Evolutionary conservation across 37 sponge, comb jelly and placozoan genomes (phyloP), one percentile per base, ranked within the genome.

Genomic region (Sycon ciliatum): DNA sequence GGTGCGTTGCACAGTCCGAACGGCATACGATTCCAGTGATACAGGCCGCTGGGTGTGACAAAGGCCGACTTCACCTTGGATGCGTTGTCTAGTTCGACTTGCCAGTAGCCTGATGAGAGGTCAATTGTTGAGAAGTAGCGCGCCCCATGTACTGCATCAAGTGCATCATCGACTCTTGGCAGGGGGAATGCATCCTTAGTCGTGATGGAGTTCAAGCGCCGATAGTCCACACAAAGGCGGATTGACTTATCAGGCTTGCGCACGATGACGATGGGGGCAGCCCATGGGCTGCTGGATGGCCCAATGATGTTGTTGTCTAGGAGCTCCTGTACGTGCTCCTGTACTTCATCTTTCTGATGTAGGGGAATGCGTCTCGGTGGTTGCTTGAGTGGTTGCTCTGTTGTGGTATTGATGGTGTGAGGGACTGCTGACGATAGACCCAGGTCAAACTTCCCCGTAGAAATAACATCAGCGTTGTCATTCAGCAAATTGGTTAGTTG

Each of bases 51-150:
- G n/a, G 38, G 53, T 1, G 89, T 88, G 35, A 52, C 18, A 60
- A 83, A 83, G 7, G 89, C 89, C 18, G 79, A 81, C 73, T 83
- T 80, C 32, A 80, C 80, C 32, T 71, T 69, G 18, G 76, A 76
- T 2, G 26, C 55, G 0, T 28, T 20, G 58, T 68, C 73, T 68
- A 83, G 68, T 13, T 33, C 40, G 1, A 86, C 79, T 35, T 82
- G 82, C 80, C 76, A 81, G 63, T 82, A 86, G 3, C 80, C 88
- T 0, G 77, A 67, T 18, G 88, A 83, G 26, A 87, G 74, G 68
- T 83, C 89, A 2, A 80, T 38, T 16, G 76, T 69, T 6, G 76
- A 39, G 61, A 81, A 83, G 61, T 81, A 78, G 24, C 38, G 32
- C 18, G 56, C 28, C 1, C 73, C 57, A 20, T 53, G 35, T 27